Base-by-base conservation (phyloP, 2,113 vertebrate genomes). In the Neodontobutis hainanensis region DNA sequence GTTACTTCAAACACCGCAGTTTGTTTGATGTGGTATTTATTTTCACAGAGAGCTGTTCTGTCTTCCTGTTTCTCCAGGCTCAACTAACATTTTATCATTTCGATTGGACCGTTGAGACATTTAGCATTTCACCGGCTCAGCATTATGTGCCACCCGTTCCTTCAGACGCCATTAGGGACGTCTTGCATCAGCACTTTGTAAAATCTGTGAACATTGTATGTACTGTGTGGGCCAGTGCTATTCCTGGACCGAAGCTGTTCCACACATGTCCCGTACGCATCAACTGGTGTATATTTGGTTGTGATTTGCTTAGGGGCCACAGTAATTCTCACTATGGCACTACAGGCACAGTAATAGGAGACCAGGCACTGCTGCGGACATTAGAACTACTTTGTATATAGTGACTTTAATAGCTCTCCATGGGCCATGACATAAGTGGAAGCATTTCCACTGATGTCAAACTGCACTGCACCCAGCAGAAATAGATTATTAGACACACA, bases 111-210 rank as follows among this genome's bases (percentile, higher is more conserved):
- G 7, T 61, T 27, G 76, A 82, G 78, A 82, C 68, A 77, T 85
- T 89, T 77, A 77, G 55, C 72, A 75, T 88, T 85, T 84, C 61
- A 63, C 79, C 65, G 64, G 32, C 73, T 91, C 89, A 88, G 88
- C 87, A 81, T 57, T 89, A 82, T 65, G 62, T 45, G 57, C 74
- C 8, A 14, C 69, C 47, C 76, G 71, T 73, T 75, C 82, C 72
- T 78, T 81, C 70, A 80, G 84, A 85, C 77, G 55, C 64, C 59
- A 72, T 61, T 68, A 46, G 74, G 76, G 69, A 78, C 59, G 44
- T 61, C 53, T 59, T 59, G 70, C 16, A 65, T 88, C 83, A 81
- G 81, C 78, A 83, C 52, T 68, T 86, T 82, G 76, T 65, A 76
- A 81, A 86, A 73, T 53, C 61, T 49, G 27, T 77, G 62, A 74